Percentiles rank a stretch among this genome's conserved stretches.
Conservation (phyloP, 1,140 invertebrate species). For the Delia radicum region DNA sequence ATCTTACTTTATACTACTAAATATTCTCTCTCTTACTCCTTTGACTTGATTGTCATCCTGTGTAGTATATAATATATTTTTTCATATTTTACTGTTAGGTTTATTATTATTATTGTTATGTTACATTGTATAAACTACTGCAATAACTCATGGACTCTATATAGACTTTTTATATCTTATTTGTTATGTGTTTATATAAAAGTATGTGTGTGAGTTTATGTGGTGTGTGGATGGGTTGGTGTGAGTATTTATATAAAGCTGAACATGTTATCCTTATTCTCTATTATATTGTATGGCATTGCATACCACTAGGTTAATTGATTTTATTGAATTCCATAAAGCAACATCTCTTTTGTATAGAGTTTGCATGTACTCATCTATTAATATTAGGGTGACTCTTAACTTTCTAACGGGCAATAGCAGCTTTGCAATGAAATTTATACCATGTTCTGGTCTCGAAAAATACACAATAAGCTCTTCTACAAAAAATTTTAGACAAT, state of each 20-base stretch:
- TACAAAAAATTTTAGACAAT: too few relatives aligned
- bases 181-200: neutral
- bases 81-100: neutral
- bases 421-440: too few relatives aligned
- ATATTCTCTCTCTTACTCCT: too few relatives aligned
- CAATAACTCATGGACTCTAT: neutral
- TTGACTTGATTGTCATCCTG: neutral
- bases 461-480: too few relatives aligned
- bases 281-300: neutral
- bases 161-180: too few relatives aligned
- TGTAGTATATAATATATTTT: neutral
- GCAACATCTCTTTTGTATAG: too few relatives aligned
- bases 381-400: too few relatives aligned
- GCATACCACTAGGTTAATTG: neutral
- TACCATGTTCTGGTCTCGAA: too few relatives aligned
- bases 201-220: neutral
- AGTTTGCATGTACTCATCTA: too few relatives aligned
- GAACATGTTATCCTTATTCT: neutral
- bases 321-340: neutral
- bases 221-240: too few relatives aligned
- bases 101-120: neutral
- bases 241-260: too few relatives aligned
- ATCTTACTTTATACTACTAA: neutral
- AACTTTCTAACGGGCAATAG: too few relatives aligned
- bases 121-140: neutral